Evolutionary conservation across 1,140 invertebrate species (phyloP).

Genomic region (Drosophila bifasciata): DNA sequence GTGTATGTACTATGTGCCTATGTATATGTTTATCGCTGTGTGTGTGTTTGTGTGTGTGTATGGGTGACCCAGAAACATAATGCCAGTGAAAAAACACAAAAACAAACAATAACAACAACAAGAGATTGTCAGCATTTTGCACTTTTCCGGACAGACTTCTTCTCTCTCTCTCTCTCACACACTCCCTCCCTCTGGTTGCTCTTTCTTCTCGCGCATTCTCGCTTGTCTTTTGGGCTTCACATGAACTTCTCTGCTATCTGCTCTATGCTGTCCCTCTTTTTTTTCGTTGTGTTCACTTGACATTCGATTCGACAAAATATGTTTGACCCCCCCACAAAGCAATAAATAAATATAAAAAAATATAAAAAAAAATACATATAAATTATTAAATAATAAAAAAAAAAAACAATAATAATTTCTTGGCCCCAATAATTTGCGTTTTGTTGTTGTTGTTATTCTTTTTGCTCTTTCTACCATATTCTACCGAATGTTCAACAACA

Average conservation of each 20-base stretch:
- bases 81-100: conserved; percentile 56
- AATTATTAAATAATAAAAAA: not conserved
- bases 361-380: not conserved
- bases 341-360: not conserved
- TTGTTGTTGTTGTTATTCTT: not conserved
- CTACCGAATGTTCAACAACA: conserved; percentile 47
- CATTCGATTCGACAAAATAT: conserved; percentile 47
- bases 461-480: conserved; percentile 42
- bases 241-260: conserved; percentile 25
- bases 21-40: conserved; percentile 7
- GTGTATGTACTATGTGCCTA: conserved; percentile 17
- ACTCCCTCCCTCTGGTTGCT: not conserved
- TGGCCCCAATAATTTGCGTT: conserved; percentile 34
- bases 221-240: conserved; percentile 22
- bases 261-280: not conserved
- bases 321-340: conserved; percentile 19
- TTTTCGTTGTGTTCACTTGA: conserved; percentile 55
- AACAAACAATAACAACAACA: conserved; percentile 40
- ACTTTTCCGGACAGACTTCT: conserved; percentile 57
- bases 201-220: not conserved
- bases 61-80: conserved; percentile 77
- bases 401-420: conserved; percentile 23
- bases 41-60: conserved; percentile 29
- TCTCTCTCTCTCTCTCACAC: not conserved
- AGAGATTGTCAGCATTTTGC: conserved; percentile 76